Evolutionary conservation across 1,140 invertebrate species (phyloP).

Genomic region (Drosophila bocqueti): DNA sequence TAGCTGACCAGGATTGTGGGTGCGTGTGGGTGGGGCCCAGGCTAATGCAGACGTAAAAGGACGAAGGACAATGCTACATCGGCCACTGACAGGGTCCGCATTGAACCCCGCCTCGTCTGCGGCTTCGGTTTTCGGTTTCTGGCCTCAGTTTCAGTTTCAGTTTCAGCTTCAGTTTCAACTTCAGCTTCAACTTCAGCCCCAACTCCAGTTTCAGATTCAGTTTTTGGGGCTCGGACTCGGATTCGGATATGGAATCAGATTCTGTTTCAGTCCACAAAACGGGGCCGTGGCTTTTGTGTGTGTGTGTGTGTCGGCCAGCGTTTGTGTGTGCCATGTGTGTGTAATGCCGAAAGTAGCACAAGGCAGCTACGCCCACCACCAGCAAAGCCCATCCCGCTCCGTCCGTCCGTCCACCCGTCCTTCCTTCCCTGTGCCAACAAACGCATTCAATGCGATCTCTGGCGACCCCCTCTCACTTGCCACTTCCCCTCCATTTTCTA

Average conservation of each 20-base stretch:
- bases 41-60: slow-evolving; percentile 23
- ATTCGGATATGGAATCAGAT: slow-evolving; percentile 13
- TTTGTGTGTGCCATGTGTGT: slow-evolving; percentile 3
- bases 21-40: background rate
- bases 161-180: background rate
- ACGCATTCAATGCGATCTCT: slow-evolving; percentile 51
- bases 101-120: slow-evolving; percentile 18
- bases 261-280: slow-evolving; percentile 56
- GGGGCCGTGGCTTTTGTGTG: slow-evolving; percentile 56
- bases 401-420: background rate
- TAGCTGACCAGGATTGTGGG: background rate
- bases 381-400: slow-evolving; percentile 19
- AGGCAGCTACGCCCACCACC: slow-evolving; percentile 67
- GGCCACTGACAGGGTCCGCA: background rate
- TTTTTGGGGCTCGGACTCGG: background rate
- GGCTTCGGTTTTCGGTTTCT: slow-evolving; percentile 10
- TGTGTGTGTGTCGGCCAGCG: slow-evolving; percentile 19
- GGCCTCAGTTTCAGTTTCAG: slow-evolving; percentile 4
- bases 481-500: background rate
- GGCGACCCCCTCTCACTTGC: slow-evolving; percentile 25
- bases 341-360: slow-evolving; percentile 69
- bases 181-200: slow-evolving; percentile 24
- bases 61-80: slow-evolving; percentile 32
- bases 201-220: background rate
- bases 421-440: slow-evolving; percentile 3